phyloP scores from a whole-genome alignment of 1,140 invertebrate genomes.

The Aphis gossypii region DNA sequence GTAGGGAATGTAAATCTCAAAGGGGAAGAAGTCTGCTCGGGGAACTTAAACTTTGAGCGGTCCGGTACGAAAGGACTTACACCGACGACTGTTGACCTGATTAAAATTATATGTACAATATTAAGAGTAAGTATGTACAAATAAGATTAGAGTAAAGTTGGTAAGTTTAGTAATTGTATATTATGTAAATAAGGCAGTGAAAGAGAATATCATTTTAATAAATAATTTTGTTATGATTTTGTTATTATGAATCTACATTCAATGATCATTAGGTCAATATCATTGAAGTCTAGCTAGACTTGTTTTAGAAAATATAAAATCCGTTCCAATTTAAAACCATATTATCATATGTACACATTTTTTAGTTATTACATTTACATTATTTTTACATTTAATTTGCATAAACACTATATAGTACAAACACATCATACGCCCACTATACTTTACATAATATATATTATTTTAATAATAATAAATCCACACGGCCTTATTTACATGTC shows the following conservation, averaged over 20 bases:
- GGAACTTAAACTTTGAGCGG: constrained; percentile 44
- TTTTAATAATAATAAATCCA: constrained; percentile 49
- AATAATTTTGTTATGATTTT: constrained; percentile 11
- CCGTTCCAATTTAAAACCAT: constrained; percentile 34
- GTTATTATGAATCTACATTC: not conserved
- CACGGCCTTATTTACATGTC: constrained; percentile 55
- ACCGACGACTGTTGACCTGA: constrained; percentile 55
- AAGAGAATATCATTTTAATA: not conserved
- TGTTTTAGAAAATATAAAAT: constrained; percentile 29
- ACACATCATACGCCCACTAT: constrained; percentile 14
- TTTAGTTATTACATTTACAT: constrained; percentile 18
- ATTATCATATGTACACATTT: not conserved
- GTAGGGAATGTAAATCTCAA: not conserved
- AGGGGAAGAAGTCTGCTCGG: not conserved
- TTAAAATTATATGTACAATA: constrained; percentile 57
- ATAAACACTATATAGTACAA: constrained; percentile 20
- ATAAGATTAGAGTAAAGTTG: constrained; percentile 16
- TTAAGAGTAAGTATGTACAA: constrained; percentile 49
- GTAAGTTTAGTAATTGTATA: not conserved
- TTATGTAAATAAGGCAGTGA: constrained; percentile 55
- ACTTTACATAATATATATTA: not conserved
- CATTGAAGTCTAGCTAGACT: not conserved
- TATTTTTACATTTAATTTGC: constrained; percentile 36
- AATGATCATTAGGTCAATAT: constrained; percentile 25
- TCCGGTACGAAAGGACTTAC: constrained; percentile 52